Evolutionary conservation across 2,113 vertebrate genomes (phyloP), one percentile per base, ranked within the genome.

Genomic region (Hyla sarda): DNA sequence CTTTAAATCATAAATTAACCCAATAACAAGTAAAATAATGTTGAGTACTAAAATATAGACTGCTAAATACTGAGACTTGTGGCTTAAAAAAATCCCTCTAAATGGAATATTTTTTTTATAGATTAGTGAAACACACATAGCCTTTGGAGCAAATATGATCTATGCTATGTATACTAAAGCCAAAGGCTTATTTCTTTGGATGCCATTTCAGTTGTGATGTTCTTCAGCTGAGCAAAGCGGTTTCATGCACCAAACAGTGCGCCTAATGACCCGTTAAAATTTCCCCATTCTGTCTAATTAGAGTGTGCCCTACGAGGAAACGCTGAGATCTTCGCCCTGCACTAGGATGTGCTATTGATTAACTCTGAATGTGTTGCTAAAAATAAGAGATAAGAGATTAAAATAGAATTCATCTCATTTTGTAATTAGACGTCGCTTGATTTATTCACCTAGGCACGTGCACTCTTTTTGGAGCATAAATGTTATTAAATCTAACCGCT

Each of bases 251-350:
- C 67, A 73, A 83, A 75, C 82, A 75, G 82, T 75, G 54, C 17
- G 41, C 54, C 62, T 84, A 84, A 84, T 84, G 72, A 84, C 37
- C 72, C 54, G 21, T 47, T 56, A 65, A 84, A 76, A 60, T 48
- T 77, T 84, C 25, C 48, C 73, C 41, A 76, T 84, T 84, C 56
- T 77, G 56, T 62, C 83, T 84, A 76, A 84, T 84, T 84, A 77
- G 54, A n/a, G 37, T n/a, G 14, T 34, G 83, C 72, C 83, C 72
- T 76, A 11, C 34, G 72, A 84, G 83, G 72, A 84, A 84, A 37
- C 75, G n/a, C 17, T 32, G 83, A 65, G 75, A 77, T 48, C 48
- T 76, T 50, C 32, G 76, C 34, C 54, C 54, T 23, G 69, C 54
- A 50, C 45, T 65, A 65, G 25, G 72, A 84, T 34, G 25, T 76